Percentiles rank a stretch among this genome's conserved stretches.
These are phyloP conservation scores for Epicampocera succincta DNA, from an alignment of 2,888 invertebrate genomes.

Conservation along the genomic window DNA sequence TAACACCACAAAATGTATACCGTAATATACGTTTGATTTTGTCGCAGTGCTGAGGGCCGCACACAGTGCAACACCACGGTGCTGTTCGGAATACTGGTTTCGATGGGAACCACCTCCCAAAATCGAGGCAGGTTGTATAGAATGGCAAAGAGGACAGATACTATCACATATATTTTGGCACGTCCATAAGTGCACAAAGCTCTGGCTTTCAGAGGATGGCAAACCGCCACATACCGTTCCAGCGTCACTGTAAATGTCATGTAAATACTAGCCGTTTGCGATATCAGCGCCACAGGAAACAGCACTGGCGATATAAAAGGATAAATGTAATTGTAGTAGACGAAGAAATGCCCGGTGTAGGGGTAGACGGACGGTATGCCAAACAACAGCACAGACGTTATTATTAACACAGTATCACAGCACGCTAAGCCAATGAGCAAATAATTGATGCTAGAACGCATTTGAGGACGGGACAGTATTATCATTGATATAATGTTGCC, in stretches of 20 bases:
- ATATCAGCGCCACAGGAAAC: constrained; percentile 92
- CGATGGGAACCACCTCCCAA: constrained; percentile 85
- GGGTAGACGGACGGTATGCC: constrained; percentile 93
- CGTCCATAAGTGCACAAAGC: constrained; percentile 94
- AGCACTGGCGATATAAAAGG: constrained; percentile 90
- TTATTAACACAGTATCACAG: constrained; percentile 94
- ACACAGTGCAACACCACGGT: constrained; percentile 87
- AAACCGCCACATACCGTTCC: constrained; percentile 96
- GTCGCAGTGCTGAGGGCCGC: constrained; percentile 86
- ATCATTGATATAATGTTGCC: constrained; percentile 96
- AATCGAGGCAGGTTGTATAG: constrained; percentile 93
- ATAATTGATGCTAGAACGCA: constrained; percentile 98
- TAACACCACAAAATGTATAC: constrained; percentile 98
- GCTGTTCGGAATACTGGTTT: constrained; percentile 76
- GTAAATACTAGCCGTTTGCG: constrained; percentile 97
- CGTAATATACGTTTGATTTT: constrained; percentile 88
- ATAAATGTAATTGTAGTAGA: constrained; percentile 90
- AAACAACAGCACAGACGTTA: constrained; percentile 92
- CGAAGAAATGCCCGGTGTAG: constrained; percentile 89
- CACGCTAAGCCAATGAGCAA: constrained; percentile 95
- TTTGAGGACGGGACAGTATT: constrained; percentile 94
- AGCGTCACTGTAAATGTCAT: constrained; percentile 94
- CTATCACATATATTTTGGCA: constrained; percentile 91
- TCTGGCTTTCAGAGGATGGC: constrained; percentile 93
- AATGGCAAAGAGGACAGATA: constrained; percentile 90